These are phyloP conservation scores for Heterodera filipjevi DNA, from an alignment of 2,888 invertebrate species.

Conservation along the genomic window DNA sequence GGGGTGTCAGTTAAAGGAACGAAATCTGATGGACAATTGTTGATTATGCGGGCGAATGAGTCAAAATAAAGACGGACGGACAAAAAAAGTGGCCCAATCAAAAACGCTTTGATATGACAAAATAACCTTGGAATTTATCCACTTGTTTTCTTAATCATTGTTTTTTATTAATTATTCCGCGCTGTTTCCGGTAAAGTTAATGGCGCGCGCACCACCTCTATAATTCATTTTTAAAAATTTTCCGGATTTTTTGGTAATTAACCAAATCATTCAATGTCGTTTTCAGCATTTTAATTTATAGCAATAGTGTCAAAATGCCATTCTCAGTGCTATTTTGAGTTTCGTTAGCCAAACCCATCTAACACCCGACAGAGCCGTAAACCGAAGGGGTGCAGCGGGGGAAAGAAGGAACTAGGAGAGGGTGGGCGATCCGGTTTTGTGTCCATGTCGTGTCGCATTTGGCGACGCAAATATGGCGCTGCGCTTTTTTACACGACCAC, in stretches of 20 bases:
- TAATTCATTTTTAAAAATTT: too few relatives aligned
- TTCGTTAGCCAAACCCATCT: neutral
- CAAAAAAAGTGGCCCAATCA: neutral
- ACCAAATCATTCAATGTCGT: too few relatives aligned
- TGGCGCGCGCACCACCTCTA: too few relatives aligned
- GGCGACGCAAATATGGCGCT: neutral
- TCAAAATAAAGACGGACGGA: neutral
- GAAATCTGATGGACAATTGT: neutral
- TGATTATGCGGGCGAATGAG: neutral
- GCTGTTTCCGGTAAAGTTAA: too few relatives aligned
- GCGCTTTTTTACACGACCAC: neutral
- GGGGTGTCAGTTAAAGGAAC: neutral
- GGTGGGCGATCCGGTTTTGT: slow-evolving; percentile 4
- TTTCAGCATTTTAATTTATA: too few relatives aligned
- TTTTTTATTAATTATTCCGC: too few relatives aligned
- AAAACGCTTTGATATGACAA: too few relatives aligned
- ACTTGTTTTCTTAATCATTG: too few relatives aligned
- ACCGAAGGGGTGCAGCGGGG: neutral
- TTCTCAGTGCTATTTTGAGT: too few relatives aligned
- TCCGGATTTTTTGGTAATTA: too few relatives aligned
- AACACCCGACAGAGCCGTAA: neutral
- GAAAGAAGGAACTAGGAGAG: neutral
- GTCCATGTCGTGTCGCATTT: slow-evolving; percentile 2
- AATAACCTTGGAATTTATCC: too few relatives aligned
- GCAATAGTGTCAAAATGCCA: too few relatives aligned